Base-by-base conservation (phyloP, 1,140 invertebrate species). In the Thaumatotibia leucotreta region DNA sequence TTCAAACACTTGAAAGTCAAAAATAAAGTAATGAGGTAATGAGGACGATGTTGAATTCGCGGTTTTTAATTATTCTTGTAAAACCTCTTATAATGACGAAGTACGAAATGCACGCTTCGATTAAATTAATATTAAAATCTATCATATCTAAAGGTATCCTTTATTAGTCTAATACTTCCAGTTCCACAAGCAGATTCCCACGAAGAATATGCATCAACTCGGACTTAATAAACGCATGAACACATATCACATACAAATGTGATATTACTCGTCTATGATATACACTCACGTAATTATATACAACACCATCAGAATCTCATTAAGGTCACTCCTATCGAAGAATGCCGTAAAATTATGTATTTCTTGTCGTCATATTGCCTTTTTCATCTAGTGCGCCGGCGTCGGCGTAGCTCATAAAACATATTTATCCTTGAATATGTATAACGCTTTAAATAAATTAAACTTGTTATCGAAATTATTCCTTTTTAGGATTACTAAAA, bases 171-270 rank as follows among this genome's bases (percentile, higher is more conserved):
- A 6, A 39, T 10, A 39, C 35, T n/a, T n/a, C n/a, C n/a, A n/a
- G n/a, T n/a, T n/a, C n/a, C n/a, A n/a, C n/a, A n/a, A n/a, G n/a
- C n/a, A n/a, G 35, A n/a, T 39, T 39, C 35, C 35, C 35, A 39
- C 35, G 14, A 6, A 9, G 4, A 11, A 5, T 5, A 39, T 14
- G n/a, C 35, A 39, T 39, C 6, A 39, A 4, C 35, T 14, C 6
- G 4, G 0, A 14, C 14, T 39, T 39, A 39, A 39, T 39, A 39
- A 39, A 39, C 11, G n/a, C n/a, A n/a, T n/a, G n/a, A n/a, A n/a
- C n/a, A n/a, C n/a, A n/a, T 35, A 52, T 64, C 66, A 72, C 62
- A 67, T 67, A 67, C 65, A 74, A 67, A 77, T 70, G 27, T 49
- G 72, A 67, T 72, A 71, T 72, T 76, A 66, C 52, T 4, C 2